Evolutionary conservation across 2,113 vertebrate genomes (phyloP), one percentile per base, ranked within the genome.

Genomic region (Gobius niger): DNA sequence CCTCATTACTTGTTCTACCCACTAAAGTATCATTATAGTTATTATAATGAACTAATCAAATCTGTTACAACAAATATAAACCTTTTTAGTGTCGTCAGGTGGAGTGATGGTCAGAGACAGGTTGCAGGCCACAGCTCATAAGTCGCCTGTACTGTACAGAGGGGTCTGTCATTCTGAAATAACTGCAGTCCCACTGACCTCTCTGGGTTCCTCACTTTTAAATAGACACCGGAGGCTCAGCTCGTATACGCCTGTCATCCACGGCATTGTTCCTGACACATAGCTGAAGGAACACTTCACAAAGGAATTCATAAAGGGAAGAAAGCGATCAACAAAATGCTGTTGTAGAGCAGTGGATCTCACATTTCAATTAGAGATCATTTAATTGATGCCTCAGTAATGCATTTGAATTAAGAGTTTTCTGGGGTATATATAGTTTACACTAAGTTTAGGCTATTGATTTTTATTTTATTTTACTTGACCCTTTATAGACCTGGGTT

Each of bases 201-300:
- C 82, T 82, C 63, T 71, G 78, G 75, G 89, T 88, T 89, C 87
- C 72, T 71, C 67, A 52, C 81, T 87, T 90, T 90, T 84, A 90
- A 89, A 90, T 89, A 90, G 89, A 85, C 75, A 9, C 8, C 67
- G 46, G 73, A 69, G 78, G n/a, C 70, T 53, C 63, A 57, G 67
- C 70, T 53, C 15, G 18, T 51, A 63, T 66, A 57, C 49, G 66
- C 68, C 67, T 66, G 78, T 66, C 68, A 73, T 56, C 64, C 63
- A 64, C 46, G 49, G 47, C 15, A 63, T 42, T 47, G 76, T 73
- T 76, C 68, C 69, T 65, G 49, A 60, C 54, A 63, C 70, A 69
- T 70, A 73, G 65, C 62, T 73, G 78, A 80, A 77, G 51, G 62
- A 53, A 14, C 14, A 60, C 57, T 42, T 60, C 56, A 59, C 34